phyloP scores from a whole-genome alignment of 2,797 vertebrate species.

The Anas flavirostris region DNA sequence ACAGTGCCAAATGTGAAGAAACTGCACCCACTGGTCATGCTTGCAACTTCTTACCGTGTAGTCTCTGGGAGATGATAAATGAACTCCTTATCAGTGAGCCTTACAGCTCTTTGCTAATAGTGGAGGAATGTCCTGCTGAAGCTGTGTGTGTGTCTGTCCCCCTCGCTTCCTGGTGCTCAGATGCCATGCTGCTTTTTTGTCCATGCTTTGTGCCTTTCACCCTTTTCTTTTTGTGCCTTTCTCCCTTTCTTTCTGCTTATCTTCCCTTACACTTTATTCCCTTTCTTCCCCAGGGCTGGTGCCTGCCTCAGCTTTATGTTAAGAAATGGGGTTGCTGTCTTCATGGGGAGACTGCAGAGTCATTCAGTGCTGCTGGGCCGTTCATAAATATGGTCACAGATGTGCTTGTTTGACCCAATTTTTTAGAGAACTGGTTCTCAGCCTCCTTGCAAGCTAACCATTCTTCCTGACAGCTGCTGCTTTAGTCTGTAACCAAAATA shows the following conservation, averaged over 20 bases:
- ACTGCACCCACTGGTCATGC: background rate
- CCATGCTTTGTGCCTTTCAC: background rate
- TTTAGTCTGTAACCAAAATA: background rate
- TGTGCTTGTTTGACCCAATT: background rate
- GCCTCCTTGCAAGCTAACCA: background rate
- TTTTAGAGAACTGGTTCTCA: background rate
- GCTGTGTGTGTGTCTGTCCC: background rate
- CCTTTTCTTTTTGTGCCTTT: background rate
- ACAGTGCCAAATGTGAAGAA: background rate
- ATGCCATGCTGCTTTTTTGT: rapidly evolving
- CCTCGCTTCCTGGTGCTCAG: background rate
- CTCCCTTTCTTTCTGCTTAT: background rate
- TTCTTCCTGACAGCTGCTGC: rapidly evolving
- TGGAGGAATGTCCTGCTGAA: background rate
- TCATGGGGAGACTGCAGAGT: background rate
- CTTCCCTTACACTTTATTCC: background rate
- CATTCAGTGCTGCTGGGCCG: background rate
- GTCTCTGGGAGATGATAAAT: background rate
- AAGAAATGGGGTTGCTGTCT: background rate
- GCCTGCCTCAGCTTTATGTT: background rate
- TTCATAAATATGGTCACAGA: background rate
- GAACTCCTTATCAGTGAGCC: background rate
- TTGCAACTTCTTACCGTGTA: background rate
- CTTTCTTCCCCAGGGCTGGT: background rate
- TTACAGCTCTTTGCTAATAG: background rate